phyloP scores from a whole-genome alignment of 2,113 vertebrate genomes.

The Pangasianodon hypophthalmus region DNA sequence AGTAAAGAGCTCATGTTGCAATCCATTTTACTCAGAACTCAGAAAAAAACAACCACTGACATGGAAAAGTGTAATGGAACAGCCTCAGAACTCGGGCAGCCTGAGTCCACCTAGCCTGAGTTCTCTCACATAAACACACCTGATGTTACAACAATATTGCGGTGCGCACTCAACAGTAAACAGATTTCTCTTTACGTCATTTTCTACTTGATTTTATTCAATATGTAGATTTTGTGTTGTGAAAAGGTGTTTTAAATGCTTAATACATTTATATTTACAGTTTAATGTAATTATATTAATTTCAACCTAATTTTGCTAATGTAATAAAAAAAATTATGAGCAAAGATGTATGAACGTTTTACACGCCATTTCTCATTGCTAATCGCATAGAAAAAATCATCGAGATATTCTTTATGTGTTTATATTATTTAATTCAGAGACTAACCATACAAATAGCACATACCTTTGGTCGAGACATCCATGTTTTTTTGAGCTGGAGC shows the following conservation, averaged over 20 bases:
- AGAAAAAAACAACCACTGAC: not conserved
- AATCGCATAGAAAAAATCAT: too few species aligned
- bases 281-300: too few species aligned
- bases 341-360: too few species aligned
- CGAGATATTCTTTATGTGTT: too few species aligned
- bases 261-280: too few species aligned
- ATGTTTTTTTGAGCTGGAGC: not conserved
- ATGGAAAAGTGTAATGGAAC: not conserved
- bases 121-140: not conserved
- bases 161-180: not conserved
- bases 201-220: not conserved
- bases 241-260: too few species aligned
- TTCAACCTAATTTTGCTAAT: too few species aligned
- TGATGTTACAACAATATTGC: not conserved
- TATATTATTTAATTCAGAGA: not conserved
- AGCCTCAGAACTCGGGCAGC: not conserved
- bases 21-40: not conserved
- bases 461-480: not conserved
- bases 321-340: too few species aligned
- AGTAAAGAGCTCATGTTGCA: not conserved
- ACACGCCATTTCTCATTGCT: too few species aligned
- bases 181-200: not conserved
- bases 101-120: not conserved
- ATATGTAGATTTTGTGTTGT: too few species aligned
- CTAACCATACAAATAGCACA: not conserved